Evolutionary conservation across 2,888 invertebrate species (phyloP).

Genomic region (Anorthoa munda): DNA sequence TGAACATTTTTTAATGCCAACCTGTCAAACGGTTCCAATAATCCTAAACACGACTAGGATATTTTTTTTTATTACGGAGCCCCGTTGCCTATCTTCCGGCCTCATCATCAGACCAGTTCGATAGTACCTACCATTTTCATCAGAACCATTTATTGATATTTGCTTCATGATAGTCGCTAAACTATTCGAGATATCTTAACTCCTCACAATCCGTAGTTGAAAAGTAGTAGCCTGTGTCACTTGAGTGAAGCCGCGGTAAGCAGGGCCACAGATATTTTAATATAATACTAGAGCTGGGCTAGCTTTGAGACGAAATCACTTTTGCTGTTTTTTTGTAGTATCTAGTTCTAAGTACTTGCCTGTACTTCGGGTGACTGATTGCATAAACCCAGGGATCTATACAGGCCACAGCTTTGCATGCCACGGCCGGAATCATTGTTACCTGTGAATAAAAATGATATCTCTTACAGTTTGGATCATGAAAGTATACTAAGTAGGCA

Average conservation of each 20-base stretch:
- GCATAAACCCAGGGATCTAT: conserved; percentile 98
- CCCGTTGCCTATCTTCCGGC: too few species aligned
- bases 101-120: too few species aligned
- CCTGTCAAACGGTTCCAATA: too few species aligned
- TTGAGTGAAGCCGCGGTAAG: neutral
- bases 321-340: neutral
- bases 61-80: too few species aligned
- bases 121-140: too few species aligned
- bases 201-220: neutral
- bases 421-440: conserved; percentile 96
- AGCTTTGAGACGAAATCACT: neutral
- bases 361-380: conserved; percentile 97
- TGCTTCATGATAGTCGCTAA: too few species aligned
- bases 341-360: conserved; percentile 91
- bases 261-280: neutral
- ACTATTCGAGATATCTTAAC: too few species aligned
- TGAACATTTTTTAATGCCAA: too few species aligned
- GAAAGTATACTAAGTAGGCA: neutral
- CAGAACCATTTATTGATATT: too few species aligned
- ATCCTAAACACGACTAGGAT: too few species aligned
- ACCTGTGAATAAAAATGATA: conserved; percentile 79
- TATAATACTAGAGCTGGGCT: too few species aligned
- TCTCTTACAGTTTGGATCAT: neutral
- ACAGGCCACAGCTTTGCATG: conserved; percentile 97
- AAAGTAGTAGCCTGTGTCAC: neutral